These are phyloP conservation scores for Drosophila ambigua DNA, from an alignment of 1,140 invertebrate species.

Conservation along the genomic window DNA sequence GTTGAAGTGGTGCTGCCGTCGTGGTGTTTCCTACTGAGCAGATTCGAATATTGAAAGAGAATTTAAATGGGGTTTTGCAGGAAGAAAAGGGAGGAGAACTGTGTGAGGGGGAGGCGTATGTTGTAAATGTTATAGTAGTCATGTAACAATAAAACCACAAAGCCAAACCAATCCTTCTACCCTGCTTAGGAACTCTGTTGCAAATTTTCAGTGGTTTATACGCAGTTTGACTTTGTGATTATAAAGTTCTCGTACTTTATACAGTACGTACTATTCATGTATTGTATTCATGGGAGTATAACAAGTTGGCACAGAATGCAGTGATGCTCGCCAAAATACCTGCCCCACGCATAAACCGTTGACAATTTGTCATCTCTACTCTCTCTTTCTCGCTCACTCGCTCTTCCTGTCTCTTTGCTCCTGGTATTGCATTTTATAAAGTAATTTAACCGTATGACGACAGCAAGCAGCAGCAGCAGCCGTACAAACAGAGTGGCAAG, in stretches of 20 bases:
- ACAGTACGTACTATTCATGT: too few species aligned
- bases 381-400: too few species aligned
- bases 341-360: too few species aligned
- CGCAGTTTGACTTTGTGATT: constrained; percentile 33
- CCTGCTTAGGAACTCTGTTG: constrained; percentile 7
- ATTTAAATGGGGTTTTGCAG: constrained; percentile 29
- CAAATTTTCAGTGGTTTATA: constrained; percentile 26
- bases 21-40: background rate
- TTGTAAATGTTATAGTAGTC: constrained; percentile 75
- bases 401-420: background rate
- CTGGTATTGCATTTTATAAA: constrained; percentile 57
- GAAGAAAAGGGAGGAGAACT: background rate
- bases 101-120: constrained; percentile 18
- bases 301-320: too few species aligned
- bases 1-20: constrained; percentile 13
- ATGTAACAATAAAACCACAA: constrained; percentile 73
- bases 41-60: constrained; percentile 40
- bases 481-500: background rate
- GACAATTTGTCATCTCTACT: background rate
- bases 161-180: constrained; percentile 42
- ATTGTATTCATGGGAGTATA: too few species aligned
- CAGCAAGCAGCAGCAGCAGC: constrained; percentile 18
- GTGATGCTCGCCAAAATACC: too few species aligned
- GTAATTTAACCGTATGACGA: constrained; percentile 70
- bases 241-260: background rate